Conservation (phyloP, 2,888 invertebrate genomes). For the Gastracanthus pulcherrimus region DNA sequence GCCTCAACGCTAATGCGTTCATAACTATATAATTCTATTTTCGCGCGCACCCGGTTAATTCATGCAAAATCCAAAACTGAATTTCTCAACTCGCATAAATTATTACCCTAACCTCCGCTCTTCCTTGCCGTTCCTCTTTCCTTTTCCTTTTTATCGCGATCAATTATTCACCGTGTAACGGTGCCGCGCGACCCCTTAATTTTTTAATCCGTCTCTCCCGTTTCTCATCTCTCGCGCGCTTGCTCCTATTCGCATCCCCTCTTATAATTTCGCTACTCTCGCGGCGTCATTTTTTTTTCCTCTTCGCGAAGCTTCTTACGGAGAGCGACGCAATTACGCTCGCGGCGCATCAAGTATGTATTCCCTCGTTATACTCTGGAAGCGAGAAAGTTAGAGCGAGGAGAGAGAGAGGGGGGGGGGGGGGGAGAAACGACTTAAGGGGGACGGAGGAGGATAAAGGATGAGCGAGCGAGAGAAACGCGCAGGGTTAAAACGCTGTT, state of each 20-base stretch:
- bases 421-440: no score
- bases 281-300: background rate
- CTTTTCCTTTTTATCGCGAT: background rate
- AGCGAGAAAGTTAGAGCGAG: no score
- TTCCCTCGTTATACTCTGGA: no score
- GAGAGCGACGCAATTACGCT: slow-evolving; percentile 68
- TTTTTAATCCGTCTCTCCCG: slow-evolving; percentile 23
- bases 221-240: background rate
- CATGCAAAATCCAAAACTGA: slow-evolving; percentile 5
- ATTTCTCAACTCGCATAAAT: background rate
- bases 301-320: background rate
- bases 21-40: background rate
- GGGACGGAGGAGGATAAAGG: no score
- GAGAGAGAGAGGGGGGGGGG: no score
- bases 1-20: background rate
- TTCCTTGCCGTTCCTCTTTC: background rate
- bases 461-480: no score
- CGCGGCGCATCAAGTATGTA: slow-evolving; percentile 70
- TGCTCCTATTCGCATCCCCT: background rate
- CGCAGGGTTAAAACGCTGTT: no score
- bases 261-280: background rate
- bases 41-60: background rate
- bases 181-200: slow-evolving; percentile 15
- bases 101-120: background rate
- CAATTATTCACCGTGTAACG: slow-evolving; percentile 8